Base-by-base conservation (phyloP, 2,888 invertebrate species). In the Hermaeophaga mercurialis region DNA sequence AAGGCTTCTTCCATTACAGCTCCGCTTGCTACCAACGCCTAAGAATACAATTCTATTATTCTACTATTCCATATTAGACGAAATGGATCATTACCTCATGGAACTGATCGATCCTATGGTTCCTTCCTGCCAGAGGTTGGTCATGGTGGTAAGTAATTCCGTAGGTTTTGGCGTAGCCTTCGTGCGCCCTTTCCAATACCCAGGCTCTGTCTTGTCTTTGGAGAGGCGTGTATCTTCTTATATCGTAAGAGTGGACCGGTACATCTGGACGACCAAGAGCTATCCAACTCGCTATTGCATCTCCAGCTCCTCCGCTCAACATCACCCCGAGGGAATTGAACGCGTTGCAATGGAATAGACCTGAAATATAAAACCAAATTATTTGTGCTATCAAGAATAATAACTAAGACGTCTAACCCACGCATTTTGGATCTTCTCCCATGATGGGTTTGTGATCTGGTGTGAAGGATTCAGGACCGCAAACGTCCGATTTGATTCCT, bases 261-360 rank as follows among this genome's bases (percentile, higher is more conserved):
- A 90, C 81, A 53, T 87, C 84, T 0, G 95, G 95, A 58, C 91
- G 84, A 14, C 94, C 94, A 66, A 86, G 82, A 1, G 88, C 77
- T 50, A 95, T 85, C 95, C 94, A 96, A 53, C 86, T 83, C 0
- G 94, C 93, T 69, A 91, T 82, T 77, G 94, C 90, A 71, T 91
- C 85, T 0, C 88, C 91, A 65, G 90, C 90, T 0, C 95, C 95
- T 6, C 91, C 92, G 8, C 93, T 91, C 66, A 92, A 84, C 90
- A 93, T 93, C 88, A 96, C 91, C 0, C 95, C 95, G 0, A 91
- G 87, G 1, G 94, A 94, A 74, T 95, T 96, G 77, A 91, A 94
- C 0, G 91, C 95, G 71, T 90, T 91, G 61, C 88, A 90, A 73
- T 94, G 90, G 74, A 86, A 94, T 18, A 94, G 80, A 9, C 94